Base-by-base conservation (phyloP, 2,113 vertebrate genomes). In the Osmerus mordax region DNA sequence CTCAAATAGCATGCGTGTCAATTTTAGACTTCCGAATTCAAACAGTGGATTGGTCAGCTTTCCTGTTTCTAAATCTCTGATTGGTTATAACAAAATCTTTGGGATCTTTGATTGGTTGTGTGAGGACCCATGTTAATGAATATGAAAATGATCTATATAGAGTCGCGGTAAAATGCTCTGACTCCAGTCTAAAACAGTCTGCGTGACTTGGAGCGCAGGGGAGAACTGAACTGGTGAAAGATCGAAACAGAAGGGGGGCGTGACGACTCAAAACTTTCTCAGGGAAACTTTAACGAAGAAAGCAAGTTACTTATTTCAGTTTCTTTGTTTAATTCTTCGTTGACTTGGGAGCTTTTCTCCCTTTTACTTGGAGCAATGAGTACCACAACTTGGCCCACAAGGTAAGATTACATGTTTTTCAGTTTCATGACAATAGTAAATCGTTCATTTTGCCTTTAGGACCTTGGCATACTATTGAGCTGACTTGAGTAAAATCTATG, bases 81-180 rank as follows among this genome's bases (percentile, higher is more conserved):
- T 87, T 90, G 88, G 87, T 3, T 18, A 56, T 11, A 1, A 0
- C 4, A 5, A 9, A 51, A 32, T 15, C 18, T 59, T 61, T 2
- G 53, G 0, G 0, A 0, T n/a, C 16, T 55, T 3, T 28, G 25
- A 89, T 87, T 88, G 85, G 86, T 68, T 70, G 77, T 4, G 19
- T 1, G n/a, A 3, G 62, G 56, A 15, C 62, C 65, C 86, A 86
- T 13, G 56, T 88, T 84, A 85, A 67, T 14, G 55, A 36, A 52
- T 86, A 88, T 87, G 84, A 82, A 83, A 88, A 87, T 83, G 0
- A 1, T 16, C 67, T 74, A n/a, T 67, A 70, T 82, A 47, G 41
- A 47, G 83, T 70, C 75, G 69, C 77, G 51, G 79, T 85, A 74
- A 81, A 88, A 88, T 87, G 79, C 78, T 41, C 71, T 15, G 80